Base-by-base conservation (phyloP, 2,113 vertebrate genomes). In the cattle (Bos taurus) region DNA sequence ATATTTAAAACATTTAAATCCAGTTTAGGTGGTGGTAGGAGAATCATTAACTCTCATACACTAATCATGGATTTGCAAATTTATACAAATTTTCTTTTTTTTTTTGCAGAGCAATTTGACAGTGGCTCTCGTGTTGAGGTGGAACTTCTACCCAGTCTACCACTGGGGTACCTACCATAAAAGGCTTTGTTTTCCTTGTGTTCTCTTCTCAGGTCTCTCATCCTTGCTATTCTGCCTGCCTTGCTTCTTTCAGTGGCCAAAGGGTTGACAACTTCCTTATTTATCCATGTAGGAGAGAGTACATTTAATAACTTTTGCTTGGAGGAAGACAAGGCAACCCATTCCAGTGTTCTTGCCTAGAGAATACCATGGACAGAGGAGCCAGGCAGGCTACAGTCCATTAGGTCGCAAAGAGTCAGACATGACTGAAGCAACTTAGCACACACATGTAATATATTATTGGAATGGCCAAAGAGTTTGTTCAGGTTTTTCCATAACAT, bases 391-490 rank as follows among this genome's bases (percentile, higher is more conserved):
- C n/a, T 71, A 71, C 5, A 71, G n/a, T 71, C n/a, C 19, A 40
- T 12, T 23, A 36, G 19, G n/a, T 23, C 0, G 0, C n/a, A 12
- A 21, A 71, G 67, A 71, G n/a, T 71, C 67, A 71, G n/a, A 40
- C n/a, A 71, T 40, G 67, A 71, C 67, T 71, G 67, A 71, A 71
- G n/a, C n/a, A 40, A 71, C n/a, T 71, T 71, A 71, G 11, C n/a
- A 40, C 11, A 23, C n/a, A 71, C 19, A 40, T 3, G 2, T 2
- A 71, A 71, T 40, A 71, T 2, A 71, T 71, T 71, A 40, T 40
- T 21, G 17, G n/a, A 71, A 3, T 36, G 67, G 67, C 67, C 19
- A 71, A 71, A 36, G n/a, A 71, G 19, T 36, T 71, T 36, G n/a
- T 21, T 36, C 17, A 71, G 64, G 64, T 71, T 71, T 71, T 71